Base-by-base conservation (phyloP, 2,113 vertebrate species). In the Paradoxurus hermaphroditus region DNA sequence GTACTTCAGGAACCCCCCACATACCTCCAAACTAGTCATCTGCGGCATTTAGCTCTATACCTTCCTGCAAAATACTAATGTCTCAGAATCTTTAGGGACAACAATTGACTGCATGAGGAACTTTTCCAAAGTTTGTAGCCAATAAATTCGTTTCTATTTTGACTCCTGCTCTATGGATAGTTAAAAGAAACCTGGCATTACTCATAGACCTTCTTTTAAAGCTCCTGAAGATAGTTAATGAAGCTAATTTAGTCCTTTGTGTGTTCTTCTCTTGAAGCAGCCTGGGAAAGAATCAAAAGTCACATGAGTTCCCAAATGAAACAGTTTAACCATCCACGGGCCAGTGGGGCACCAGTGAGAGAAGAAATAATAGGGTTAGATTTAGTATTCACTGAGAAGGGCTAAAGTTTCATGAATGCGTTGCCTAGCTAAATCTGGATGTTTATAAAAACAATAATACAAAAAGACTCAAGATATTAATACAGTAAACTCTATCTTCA, bases 151-250 rank as follows among this genome's bases (percentile, higher is more conserved):
- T 85, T 86, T 86, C 21, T 92, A 25, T 92, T 75, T 78, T 94
- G 44, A 73, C 44, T 94, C 63, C 46, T 59, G 4, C 62, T 92
- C 91, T 88, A 49, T 79, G 34, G 53, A 70, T 14, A 87, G 44
- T 94, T 49, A 72, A 29, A 19, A 89, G 72, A 95, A 91, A 94
- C 4, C 44, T 49, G 25, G 65, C 23, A 91, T 90, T 94, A 83
- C 44, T 83, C 75, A 94, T 3, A 53, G 63, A 75, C 23, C 4
- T 78, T 70, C 79, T 97, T 95, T 95, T 81, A 89, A 91, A 88
- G 65, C 51, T 83, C 39, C 79, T 78, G 41, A 94, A 79, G 46
- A 67, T 63, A 70, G 36, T 93, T 87, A 83, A 87, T 63, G 9
- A 75, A 44, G 27, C 51, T 86, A 92, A 29, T 86, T 91, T 92